Conservation (phyloP, 2,113 vertebrate genomes). For the Petroica traversi region DNA sequence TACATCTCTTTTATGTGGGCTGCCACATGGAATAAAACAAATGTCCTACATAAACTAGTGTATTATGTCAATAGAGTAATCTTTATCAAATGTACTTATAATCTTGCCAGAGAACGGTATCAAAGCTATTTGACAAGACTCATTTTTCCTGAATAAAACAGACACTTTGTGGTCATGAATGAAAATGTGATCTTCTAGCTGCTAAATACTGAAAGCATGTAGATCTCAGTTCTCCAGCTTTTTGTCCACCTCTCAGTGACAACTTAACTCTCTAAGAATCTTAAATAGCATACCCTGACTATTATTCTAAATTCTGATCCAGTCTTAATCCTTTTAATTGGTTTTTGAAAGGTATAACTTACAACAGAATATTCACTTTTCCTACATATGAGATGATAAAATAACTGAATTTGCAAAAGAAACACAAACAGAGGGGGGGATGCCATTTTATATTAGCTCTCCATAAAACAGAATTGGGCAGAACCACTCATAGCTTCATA, state of each 20-base stretch:
- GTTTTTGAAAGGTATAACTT: background rate
- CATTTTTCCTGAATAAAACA: conserved; percentile 24
- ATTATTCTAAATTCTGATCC: background rate
- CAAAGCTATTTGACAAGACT: conserved; percentile 7
- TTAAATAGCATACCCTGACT: background rate
- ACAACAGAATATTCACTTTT: background rate
- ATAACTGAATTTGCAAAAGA: background rate
- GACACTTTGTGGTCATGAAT: background rate
- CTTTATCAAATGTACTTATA: conserved; percentile 6
- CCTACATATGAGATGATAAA: background rate
- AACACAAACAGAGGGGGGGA: background rate
- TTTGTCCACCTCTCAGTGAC: background rate
- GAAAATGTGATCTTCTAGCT: background rate
- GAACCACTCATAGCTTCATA: background rate
- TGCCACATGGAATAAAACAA: conserved; percentile 7
- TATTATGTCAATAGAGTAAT: background rate
- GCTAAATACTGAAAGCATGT: background rate
- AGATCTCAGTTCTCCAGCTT: background rate
- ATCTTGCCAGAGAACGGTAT: background rate
- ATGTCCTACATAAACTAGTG: background rate
- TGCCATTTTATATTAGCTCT: background rate
- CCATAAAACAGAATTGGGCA: background rate
- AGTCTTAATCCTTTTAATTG: background rate
- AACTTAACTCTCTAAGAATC: background rate
- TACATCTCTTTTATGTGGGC: background rate